Conservation (phyloP, 1,140 invertebrate genomes). For the Metopolophium dirhodum region DNA sequence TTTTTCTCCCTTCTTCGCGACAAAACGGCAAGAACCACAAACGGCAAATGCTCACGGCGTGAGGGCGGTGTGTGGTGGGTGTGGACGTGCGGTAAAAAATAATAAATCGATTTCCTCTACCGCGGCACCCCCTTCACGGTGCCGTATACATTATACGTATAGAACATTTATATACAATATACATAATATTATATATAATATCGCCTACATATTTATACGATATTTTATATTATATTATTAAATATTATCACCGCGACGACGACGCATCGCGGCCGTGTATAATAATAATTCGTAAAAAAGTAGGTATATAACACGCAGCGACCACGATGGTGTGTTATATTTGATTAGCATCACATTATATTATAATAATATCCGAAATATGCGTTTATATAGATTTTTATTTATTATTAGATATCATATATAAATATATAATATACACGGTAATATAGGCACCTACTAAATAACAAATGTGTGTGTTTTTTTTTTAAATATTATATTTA, state of each 20-base stretch:
- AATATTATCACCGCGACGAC: not conserved
- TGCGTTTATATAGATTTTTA: not conserved
- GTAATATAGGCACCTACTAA: too few relatives aligned
- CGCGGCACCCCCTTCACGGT: not conserved
- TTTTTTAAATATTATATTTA: too few relatives aligned
- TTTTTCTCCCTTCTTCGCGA: not conserved
- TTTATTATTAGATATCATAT: too few relatives aligned
- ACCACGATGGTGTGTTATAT: not conserved
- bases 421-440: too few relatives aligned
- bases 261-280: not conserved
- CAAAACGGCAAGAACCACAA: not conserved
- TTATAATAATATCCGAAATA: not conserved
- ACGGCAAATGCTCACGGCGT: not conserved
- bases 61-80: not conserved
- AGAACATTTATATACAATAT: not conserved
- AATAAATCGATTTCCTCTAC: constrained; percentile 5
- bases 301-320: too few relatives aligned
- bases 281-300: not conserved
- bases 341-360: too few relatives aligned
- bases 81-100: not conserved
- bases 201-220: not conserved
- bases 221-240: constrained; percentile 16
- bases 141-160: not conserved
- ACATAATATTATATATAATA: not conserved
- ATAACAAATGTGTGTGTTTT: too few relatives aligned